Evolutionary conservation across 2,888 invertebrate genomes (phyloP).

Genomic region (Parochlus steinenii): DNA sequence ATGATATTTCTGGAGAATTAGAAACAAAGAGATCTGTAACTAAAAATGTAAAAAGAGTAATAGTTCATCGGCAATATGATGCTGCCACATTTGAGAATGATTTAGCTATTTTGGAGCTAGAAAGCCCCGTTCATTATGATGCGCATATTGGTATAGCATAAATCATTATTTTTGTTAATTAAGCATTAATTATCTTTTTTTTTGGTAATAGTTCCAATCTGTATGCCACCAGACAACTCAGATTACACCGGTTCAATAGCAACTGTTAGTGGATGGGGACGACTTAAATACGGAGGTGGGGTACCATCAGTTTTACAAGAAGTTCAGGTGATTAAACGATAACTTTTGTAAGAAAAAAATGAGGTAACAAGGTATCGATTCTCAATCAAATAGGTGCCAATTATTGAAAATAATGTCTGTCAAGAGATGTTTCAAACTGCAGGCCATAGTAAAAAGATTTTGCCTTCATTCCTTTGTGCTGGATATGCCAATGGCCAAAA

Average conservation of each 20-base stretch:
- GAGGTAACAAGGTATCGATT: no score
- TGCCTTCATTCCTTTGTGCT: constrained; percentile 77
- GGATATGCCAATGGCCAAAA: constrained; percentile 84
- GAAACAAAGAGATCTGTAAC: constrained; percentile 62
- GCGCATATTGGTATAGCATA: constrained; percentile 75
- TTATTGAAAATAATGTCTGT: constrained; percentile 80
- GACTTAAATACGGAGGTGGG: constrained; percentile 78
- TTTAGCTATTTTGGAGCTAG: constrained; percentile 70
- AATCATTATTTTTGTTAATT: no score
- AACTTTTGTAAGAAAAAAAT: neutral
- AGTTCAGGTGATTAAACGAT: constrained; percentile 50
- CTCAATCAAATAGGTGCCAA: constrained; percentile 46
- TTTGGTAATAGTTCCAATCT: constrained; percentile 59
- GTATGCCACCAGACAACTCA: constrained; percentile 62
- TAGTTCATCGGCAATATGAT: constrained; percentile 77
- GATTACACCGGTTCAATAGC: constrained; percentile 78
- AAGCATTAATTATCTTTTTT: neutral
- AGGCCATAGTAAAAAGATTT: constrained; percentile 72
- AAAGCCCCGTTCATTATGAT: constrained; percentile 65
- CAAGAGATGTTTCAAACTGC: constrained; percentile 89
- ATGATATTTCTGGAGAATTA: constrained; percentile 71
- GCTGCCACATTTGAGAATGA: constrained; percentile 87
- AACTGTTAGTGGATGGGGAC: constrained; percentile 84
- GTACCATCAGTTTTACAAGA: constrained; percentile 81
- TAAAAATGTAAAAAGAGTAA: constrained; percentile 70